Conservation (phyloP, 2,113 vertebrate genomes). For the Glaucidium brasilianum region DNA sequence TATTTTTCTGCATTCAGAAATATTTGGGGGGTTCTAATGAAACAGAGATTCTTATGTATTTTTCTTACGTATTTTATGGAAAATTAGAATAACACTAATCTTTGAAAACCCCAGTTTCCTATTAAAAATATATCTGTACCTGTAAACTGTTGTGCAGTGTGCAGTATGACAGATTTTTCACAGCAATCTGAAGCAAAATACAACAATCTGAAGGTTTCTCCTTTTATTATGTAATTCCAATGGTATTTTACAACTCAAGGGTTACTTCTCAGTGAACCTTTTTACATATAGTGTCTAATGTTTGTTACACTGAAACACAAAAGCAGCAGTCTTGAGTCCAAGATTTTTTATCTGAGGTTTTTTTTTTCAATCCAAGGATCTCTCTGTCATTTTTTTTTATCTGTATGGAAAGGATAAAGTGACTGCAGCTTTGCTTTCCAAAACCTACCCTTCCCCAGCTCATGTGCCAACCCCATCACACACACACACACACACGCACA, state of each 20-base stretch:
- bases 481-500: fast-evolving
- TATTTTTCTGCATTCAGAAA: neutral
- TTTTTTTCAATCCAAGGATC: neutral
- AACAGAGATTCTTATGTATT: neutral
- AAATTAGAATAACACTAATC: neutral
- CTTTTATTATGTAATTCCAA: neutral
- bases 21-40: neutral
- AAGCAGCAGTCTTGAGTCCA: neutral
- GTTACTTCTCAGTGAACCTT: neutral
- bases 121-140: neutral
- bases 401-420: neutral
- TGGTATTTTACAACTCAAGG: neutral
- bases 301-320: neutral
- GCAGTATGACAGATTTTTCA: neutral
- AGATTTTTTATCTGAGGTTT: neutral
- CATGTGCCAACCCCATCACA: no score
- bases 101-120: neutral
- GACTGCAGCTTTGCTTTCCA: neutral
- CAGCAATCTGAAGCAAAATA: neutral
- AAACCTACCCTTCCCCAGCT: neutral
- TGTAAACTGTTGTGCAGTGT: neutral
- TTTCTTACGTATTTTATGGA: neutral
- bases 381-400: neutral
- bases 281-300: neutral
- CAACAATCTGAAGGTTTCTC: neutral